Percentiles rank a stretch among this genome's conserved stretches.
phyloP scores from a whole-genome alignment of 2,113 vertebrate species.

The Phylloscopus trochiloides region DNA sequence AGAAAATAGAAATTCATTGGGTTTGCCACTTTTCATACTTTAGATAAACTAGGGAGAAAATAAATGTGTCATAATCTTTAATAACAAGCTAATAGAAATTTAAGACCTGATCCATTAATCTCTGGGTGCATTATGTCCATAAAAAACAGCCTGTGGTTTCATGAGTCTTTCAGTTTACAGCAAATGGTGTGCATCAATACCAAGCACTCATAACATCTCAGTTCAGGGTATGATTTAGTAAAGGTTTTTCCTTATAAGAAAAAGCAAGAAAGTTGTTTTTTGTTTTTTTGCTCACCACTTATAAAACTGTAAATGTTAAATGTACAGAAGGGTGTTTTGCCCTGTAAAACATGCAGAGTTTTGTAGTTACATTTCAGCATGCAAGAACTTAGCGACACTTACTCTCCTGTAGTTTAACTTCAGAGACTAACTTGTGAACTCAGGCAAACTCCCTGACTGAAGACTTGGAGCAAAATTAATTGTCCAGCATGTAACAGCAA shows the following conservation, averaged over 20 bases:
- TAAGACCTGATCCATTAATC: not conserved
- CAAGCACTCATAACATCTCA: not conserved
- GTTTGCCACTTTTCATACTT: conserved; percentile 3
- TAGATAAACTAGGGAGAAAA: conserved; percentile 11
- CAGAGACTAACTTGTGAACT: not conserved
- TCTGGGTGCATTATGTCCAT: not conserved
- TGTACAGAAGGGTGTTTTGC: not conserved
- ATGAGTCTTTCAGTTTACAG: not conserved
- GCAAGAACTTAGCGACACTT: not conserved
- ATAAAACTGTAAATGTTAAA: not conserved
- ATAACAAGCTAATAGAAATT: conserved; percentile 22
- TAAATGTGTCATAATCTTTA: conserved; percentile 2
- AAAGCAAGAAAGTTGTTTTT: not conserved
- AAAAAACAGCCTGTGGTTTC: not conserved
- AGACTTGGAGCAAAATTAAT: not conserved
- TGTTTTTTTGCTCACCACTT: not conserved
- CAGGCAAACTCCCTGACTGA: not conserved
- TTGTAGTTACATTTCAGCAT: not conserved
- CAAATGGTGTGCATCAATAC: not conserved
- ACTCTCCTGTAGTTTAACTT: not conserved
- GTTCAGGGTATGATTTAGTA: not conserved
- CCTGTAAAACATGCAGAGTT: not conserved
- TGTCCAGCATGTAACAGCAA: not conserved
- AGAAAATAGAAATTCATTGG: conserved; percentile 12
- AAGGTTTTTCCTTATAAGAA: not conserved